A percentile compares a stretch with the other conserved stretches of the same genome.
These are phyloP conservation scores for Drosophila picticornis DNA, from an alignment of 2,888 invertebrate species.

Conservation along the genomic window DNA sequence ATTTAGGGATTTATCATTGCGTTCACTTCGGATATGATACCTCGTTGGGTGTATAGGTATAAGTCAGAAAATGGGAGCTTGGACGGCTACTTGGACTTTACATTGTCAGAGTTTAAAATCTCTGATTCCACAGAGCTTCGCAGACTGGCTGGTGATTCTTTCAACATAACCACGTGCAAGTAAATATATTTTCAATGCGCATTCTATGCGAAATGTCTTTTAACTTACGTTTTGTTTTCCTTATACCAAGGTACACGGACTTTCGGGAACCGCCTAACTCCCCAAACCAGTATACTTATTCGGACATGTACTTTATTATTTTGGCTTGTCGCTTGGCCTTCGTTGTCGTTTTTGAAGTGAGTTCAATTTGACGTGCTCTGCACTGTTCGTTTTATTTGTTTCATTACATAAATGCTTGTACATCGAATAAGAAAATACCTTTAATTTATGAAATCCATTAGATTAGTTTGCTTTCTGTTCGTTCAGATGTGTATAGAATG, in stretches of 20 bases:
- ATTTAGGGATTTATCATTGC: slow-evolving; percentile 98
- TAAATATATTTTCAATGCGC: slow-evolving; percentile 74
- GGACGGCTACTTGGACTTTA: slow-evolving; percentile 92
- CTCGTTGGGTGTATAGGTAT: slow-evolving; percentile 92
- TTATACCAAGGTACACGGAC: slow-evolving; percentile 89
- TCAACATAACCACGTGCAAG: slow-evolving; percentile 88
- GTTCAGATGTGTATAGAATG: slow-evolving; percentile 25
- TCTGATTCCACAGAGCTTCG: slow-evolving; percentile 87
- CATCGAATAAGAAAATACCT: slow-evolving; percentile 37
- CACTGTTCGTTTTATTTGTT: slow-evolving; percentile 44
- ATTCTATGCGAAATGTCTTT: neutral
- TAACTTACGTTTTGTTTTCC: neutral
- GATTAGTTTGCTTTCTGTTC: slow-evolving; percentile 58
- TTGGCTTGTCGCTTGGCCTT: slow-evolving; percentile 95
- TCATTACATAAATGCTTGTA: slow-evolving; percentile 53
- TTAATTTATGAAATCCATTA: slow-evolving; percentile 36
- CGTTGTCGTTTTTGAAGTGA: slow-evolving; percentile 96
- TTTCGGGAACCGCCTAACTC: slow-evolving; percentile 90
- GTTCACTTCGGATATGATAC: slow-evolving; percentile 98
- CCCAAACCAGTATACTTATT: slow-evolving; percentile 88
- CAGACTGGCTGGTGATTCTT: slow-evolving; percentile 84
- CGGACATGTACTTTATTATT: slow-evolving; percentile 94
- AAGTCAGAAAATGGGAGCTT: slow-evolving; percentile 88
- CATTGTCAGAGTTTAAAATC: slow-evolving; percentile 91
- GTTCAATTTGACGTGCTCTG: slow-evolving; percentile 38